These are phyloP conservation scores for Axinella damicornis DNA, from an alignment of 37 sponge, comb jelly and placozoan genomes.

Conservation along the genomic window DNA sequence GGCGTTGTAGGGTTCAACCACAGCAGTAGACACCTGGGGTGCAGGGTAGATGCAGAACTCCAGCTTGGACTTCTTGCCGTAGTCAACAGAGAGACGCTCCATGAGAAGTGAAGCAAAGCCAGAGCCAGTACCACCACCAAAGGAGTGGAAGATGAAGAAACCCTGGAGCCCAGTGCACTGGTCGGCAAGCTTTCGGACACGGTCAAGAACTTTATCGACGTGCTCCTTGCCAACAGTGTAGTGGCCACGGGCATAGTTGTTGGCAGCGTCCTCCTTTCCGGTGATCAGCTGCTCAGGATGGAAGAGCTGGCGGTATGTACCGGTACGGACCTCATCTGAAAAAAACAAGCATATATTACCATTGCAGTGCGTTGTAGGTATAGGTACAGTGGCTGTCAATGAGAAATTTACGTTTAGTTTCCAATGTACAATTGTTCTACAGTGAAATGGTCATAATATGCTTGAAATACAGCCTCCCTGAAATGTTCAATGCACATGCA, in stretches of 20 bases:
- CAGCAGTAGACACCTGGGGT: constrained; percentile 91
- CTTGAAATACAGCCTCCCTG: no score
- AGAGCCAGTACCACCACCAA: constrained; percentile 96
- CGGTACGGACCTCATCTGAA: constrained; percentile 83
- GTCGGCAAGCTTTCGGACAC: constrained; percentile 88
- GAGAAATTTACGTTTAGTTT: not conserved
- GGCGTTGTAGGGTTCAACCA: constrained; percentile 96
- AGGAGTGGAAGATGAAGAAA: constrained; percentile 90
- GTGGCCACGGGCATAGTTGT: constrained; percentile 97
- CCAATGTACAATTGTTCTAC: not conserved
- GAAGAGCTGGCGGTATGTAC: constrained; percentile 91
- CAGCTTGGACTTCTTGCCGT: constrained; percentile 95
- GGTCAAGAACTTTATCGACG: constrained; percentile 82
- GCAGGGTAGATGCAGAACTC: constrained; percentile 95
- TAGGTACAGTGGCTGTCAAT: not conserved
- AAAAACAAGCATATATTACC: no score
- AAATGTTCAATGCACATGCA: no score
- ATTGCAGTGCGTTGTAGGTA: no score
- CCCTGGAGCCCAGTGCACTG: constrained; percentile 89
- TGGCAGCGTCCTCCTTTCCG: constrained; percentile 95
- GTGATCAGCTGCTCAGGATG: constrained; percentile 95
- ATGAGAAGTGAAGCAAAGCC: constrained; percentile 92
- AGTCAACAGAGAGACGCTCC: constrained; percentile 94
- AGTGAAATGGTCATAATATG: no score
- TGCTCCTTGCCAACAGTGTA: constrained; percentile 92